Conservation (phyloP, 2,888 invertebrate genomes). For the Calephelis perditalis region DNA sequence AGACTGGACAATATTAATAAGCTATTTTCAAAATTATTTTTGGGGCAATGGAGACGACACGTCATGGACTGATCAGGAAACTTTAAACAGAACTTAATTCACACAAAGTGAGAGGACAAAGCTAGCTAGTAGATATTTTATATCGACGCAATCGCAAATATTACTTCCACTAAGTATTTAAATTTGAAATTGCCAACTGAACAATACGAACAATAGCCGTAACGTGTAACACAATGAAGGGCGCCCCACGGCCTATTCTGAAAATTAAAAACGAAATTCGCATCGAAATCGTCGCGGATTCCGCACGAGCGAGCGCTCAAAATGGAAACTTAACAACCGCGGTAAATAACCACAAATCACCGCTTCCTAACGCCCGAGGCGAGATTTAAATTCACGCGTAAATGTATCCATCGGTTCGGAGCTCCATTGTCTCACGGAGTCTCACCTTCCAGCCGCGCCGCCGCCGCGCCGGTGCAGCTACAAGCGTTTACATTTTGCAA, state of each 20-base stretch:
- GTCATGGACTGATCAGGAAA: too few relatives aligned
- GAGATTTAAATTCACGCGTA: conserved; percentile 72
- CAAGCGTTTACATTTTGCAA: too few relatives aligned
- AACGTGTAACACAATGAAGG: conserved; percentile 27
- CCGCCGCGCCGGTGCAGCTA: too few relatives aligned
- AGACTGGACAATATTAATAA: too few relatives aligned
- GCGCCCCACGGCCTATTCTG: conserved; percentile 49
- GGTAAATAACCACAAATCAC: conserved; percentile 78
- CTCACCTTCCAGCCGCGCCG: background rate
- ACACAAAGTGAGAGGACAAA: too few relatives aligned
- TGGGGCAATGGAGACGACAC: too few relatives aligned
- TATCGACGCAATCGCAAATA: conserved; percentile 18
- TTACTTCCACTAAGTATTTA: conserved; percentile 30
- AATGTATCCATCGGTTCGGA: conserved; percentile 48
- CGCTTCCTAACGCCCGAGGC: conserved; percentile 68
- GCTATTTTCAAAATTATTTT: too few relatives aligned
- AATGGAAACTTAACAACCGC: conserved; percentile 75
- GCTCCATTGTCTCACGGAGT: conserved; percentile 39
- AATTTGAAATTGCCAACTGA: conserved; percentile 27
- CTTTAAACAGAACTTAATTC: too few relatives aligned
- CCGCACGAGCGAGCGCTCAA: conserved; percentile 61
- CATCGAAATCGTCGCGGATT: conserved; percentile 63
- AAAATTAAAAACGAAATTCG: conserved; percentile 70
- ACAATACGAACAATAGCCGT: conserved; percentile 27
- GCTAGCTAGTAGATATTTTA: background rate